A percentile compares a stretch with the other conserved stretches of the same genome.
Evolutionary conservation across 2,888 invertebrate genomes (phyloP).

Genomic region (Pediacus dermestoides): DNA sequence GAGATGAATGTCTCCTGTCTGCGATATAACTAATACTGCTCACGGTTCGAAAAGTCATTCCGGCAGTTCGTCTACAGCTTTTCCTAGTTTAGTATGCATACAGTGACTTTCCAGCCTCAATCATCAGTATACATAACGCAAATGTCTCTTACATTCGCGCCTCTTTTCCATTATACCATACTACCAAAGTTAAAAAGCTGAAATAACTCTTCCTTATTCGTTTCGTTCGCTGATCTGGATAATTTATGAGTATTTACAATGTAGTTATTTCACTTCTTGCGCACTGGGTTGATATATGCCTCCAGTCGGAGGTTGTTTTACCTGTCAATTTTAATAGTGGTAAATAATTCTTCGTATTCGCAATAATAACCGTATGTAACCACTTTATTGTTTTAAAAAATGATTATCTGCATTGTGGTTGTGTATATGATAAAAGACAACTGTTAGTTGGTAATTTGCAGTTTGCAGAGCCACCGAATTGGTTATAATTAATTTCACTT

Average conservation of each 20-base stretch:
- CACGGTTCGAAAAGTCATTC: conserved; percentile 30
- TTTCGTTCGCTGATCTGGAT: conserved; percentile 38
- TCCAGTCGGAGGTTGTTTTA: conserved; percentile 12
- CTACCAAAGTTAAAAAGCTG: conserved; percentile 41
- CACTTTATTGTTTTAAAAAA: no score
- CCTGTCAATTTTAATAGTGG: no score
- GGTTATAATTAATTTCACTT: no score
- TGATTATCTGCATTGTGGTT: no score
- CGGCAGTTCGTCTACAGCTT: conserved; percentile 16
- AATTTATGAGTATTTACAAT: conserved; percentile 44
- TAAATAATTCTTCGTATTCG: no score
- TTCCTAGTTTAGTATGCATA: conserved; percentile 35
- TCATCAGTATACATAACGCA: conserved; percentile 44
- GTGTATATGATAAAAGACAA: no score
- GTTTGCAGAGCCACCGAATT: no score
- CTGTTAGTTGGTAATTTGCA: no score
- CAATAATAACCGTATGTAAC: no score
- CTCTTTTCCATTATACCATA: conserved; percentile 41
- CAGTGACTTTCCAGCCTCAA: conserved; percentile 36
- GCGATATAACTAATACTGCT: conserved; percentile 26
- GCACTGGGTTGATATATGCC: conserved; percentile 11
- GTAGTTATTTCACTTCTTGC: conserved; percentile 31
- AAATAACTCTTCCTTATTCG: conserved; percentile 43
- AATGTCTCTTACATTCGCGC: conserved; percentile 45
- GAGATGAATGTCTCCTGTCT: conserved; percentile 28